Conservation (phyloP, 2,797 vertebrate species). For the Schizopygopsis malacanthus region DNA sequence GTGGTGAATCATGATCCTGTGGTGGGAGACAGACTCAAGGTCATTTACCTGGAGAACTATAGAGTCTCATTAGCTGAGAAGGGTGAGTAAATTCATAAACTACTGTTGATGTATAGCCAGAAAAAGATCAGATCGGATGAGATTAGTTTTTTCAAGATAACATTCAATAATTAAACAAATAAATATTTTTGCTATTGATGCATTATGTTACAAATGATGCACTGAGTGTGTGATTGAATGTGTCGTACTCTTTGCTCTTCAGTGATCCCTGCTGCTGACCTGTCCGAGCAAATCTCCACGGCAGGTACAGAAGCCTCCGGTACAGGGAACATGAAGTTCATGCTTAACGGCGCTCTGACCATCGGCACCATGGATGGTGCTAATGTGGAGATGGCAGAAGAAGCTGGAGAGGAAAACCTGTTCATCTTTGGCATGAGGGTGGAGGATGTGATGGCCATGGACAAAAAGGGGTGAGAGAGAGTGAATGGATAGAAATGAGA, state of each 20-base stretch:
- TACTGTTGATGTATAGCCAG: neutral
- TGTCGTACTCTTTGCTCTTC: slow-evolving; percentile 29
- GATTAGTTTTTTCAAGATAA: neutral
- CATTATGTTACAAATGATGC: neutral
- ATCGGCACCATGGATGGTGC: slow-evolving; percentile 90
- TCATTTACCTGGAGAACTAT: slow-evolving; percentile 89
- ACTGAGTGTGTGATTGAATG: neutral
- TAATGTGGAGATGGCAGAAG: slow-evolving; percentile 90
- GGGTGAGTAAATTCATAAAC: slow-evolving; percentile 68
- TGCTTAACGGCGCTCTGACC: slow-evolving; percentile 89
- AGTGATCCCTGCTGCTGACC: slow-evolving; percentile 87
- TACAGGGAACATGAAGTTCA: slow-evolving; percentile 91
- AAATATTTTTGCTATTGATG: neutral
- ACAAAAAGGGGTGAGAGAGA: slow-evolving; percentile 78
- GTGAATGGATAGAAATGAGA: neutral
- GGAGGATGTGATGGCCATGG: slow-evolving; percentile 85
- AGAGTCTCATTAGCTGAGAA: slow-evolving; percentile 87
- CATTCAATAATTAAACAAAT: neutral
- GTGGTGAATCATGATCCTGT: slow-evolving; percentile 84
- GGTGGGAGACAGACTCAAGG: slow-evolving; percentile 84
- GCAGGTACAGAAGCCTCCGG: slow-evolving; percentile 88
- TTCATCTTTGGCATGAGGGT: slow-evolving; percentile 89
- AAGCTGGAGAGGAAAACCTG: slow-evolving; percentile 85
- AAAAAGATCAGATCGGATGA: neutral
- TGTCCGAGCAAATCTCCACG: slow-evolving; percentile 91